Percentiles rank a stretch among this genome's conserved stretches.
Conservation (phyloP, 1,140 invertebrate species). For the Spodoptera frugiperda region DNA sequence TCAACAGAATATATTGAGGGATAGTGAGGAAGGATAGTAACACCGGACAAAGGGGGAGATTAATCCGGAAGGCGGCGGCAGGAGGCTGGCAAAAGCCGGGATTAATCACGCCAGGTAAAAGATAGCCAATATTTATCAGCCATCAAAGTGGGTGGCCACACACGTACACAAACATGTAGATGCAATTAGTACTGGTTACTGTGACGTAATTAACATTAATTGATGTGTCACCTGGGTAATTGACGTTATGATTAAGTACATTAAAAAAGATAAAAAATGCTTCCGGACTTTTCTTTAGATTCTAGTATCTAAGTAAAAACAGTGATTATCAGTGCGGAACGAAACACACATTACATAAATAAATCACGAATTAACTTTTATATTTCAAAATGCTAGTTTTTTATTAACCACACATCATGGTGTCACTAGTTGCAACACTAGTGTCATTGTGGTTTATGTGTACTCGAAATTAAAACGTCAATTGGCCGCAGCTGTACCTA, state of each 20-base stretch:
- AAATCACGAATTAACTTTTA: too few relatives aligned
- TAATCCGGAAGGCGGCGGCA: conserved; percentile 25
- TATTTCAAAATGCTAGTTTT: too few relatives aligned
- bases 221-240: too few relatives aligned
- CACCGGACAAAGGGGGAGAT: conserved; percentile 32
- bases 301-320: too few relatives aligned
- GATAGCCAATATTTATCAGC: conserved; percentile 36
- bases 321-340: too few relatives aligned
- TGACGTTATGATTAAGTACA: too few relatives aligned
- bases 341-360: too few relatives aligned
- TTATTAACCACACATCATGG: not conserved
- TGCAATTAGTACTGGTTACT: not conserved
- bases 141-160: not conserved
- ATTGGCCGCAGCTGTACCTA: not conserved
- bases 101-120: conserved; percentile 38
- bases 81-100: conserved; percentile 36
- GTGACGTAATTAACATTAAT: not conserved
- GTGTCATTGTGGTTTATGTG: not conserved
- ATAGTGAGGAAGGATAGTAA: conserved; percentile 10
- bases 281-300: too few relatives aligned
- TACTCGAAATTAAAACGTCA: conserved; percentile 14
- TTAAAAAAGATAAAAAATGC: too few relatives aligned
- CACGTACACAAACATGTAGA: not conserved
- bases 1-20: conserved; percentile 4
- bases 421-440: too few relatives aligned